phyloP scores from a whole-genome alignment of 2,888 invertebrate species.

The Nezara viridula region DNA sequence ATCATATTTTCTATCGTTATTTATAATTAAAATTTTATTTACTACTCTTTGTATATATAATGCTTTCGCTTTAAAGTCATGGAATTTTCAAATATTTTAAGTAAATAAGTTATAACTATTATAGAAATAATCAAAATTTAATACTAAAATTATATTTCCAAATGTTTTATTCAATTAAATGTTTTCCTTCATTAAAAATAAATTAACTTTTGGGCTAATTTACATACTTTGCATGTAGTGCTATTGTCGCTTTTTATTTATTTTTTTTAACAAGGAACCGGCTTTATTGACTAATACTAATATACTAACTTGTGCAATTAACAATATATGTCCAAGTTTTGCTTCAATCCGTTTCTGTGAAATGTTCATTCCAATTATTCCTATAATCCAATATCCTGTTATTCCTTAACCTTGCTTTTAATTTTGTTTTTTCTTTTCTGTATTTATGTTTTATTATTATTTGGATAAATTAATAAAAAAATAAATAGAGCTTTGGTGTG shows the following conservation, averaged over 20 bases:
- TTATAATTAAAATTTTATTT: background rate
- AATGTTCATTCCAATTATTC: background rate
- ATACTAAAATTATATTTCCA: background rate
- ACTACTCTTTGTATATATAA: background rate
- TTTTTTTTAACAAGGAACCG: constrained; percentile 37
- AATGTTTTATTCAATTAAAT: constrained; percentile 16
- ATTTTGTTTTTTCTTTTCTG: constrained; percentile 26
- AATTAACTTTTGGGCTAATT: constrained; percentile 12
- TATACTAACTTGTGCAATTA: constrained; percentile 45
- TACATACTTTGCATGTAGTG: constrained; percentile 36
- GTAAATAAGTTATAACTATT: background rate
- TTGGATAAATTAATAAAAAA: background rate
- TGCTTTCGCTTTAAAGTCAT: constrained; percentile 29
- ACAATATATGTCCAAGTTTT: constrained; percentile 12
- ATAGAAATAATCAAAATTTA: constrained; percentile 13
- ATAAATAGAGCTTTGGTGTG: background rate
- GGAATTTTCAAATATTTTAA: constrained; percentile 6
- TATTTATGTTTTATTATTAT: background rate
- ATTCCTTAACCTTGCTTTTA: constrained; percentile 19
- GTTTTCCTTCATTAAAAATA: constrained; percentile 1
- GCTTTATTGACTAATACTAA: constrained; percentile 37
- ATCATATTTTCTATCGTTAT: constrained; percentile 44
- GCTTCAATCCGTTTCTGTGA: constrained; percentile 31
- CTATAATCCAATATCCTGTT: background rate
- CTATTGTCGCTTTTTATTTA: constrained; percentile 41